phyloP scores from a whole-genome alignment of 2,113 vertebrate genomes.

The Tenebrosternarchus preto region DNA sequence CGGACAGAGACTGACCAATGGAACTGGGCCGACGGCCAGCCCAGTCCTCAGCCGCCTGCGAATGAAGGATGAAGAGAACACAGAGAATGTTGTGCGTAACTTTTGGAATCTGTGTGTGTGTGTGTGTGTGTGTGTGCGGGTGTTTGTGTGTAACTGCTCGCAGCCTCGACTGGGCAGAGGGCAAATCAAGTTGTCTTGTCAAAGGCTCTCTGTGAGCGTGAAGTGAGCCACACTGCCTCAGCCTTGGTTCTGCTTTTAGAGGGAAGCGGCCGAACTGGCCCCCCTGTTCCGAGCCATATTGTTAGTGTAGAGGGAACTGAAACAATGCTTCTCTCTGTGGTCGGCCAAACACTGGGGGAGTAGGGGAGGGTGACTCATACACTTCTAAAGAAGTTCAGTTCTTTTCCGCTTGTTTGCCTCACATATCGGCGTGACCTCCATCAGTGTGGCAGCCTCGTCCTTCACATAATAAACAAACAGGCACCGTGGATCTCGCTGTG shows the following conservation, averaged over 20 bases:
- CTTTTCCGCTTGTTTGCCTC: constrained; percentile 33
- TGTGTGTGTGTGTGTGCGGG: constrained; percentile 30
- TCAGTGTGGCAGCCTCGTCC: background rate
- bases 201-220: constrained; percentile 38
- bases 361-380: constrained; percentile 33
- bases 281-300: constrained; percentile 39
- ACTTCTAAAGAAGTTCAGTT: constrained; percentile 32
- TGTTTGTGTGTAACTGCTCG: constrained; percentile 17
- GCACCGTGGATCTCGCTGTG: background rate
- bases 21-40: constrained; percentile 83
- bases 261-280: constrained; percentile 20
- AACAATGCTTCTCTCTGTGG: constrained; percentile 47
- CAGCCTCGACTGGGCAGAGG: constrained; percentile 1
- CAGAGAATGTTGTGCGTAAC: constrained; percentile 79
- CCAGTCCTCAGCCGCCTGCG: constrained; percentile 90
- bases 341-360: constrained; percentile 18
- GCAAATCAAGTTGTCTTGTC: constrained; percentile 36
- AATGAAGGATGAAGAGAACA: constrained; percentile 82
- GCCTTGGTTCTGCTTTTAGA: constrained; percentile 44
- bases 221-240: constrained; percentile 19
- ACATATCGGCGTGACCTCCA: constrained; percentile 24
- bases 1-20: constrained; percentile 90
- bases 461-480: constrained; percentile 24
- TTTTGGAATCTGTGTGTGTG: constrained; percentile 3
- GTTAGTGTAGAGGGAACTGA: constrained; percentile 42